Evolutionary conservation across 2,797 vertebrate genomes (phyloP).

Genomic region (Erethizon dorsatum): DNA sequence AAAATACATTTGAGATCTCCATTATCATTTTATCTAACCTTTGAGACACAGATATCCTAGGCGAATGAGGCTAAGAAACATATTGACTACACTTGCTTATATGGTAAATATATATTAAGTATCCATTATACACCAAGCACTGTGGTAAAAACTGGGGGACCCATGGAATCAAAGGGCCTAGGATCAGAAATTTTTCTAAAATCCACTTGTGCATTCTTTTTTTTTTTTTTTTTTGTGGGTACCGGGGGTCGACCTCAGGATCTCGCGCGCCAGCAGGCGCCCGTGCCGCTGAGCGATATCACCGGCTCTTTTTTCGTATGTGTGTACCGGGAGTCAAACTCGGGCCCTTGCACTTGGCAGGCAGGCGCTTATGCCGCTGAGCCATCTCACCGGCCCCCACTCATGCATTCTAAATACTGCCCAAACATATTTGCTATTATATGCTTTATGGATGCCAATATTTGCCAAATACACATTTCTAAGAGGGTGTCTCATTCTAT

Average conservation of each 20-base stretch:
- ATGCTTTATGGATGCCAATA: neutral
- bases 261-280: too few relatives aligned
- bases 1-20: neutral
- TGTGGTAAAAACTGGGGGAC: neutral
- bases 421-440: neutral
- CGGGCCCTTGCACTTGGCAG: too few relatives aligned
- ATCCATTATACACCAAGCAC: neutral
- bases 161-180: neutral
- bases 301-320: too few relatives aligned
- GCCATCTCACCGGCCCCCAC: too few relatives aligned
- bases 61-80: neutral
- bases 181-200: neutral
- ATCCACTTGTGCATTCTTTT: too few relatives aligned
- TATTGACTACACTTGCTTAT: neutral
- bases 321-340: too few relatives aligned
- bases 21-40: neutral
- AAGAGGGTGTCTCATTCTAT: neutral
- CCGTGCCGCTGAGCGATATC: too few relatives aligned
- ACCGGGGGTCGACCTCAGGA: too few relatives aligned
- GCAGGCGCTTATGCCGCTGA: too few relatives aligned
- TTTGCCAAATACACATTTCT: neutral
- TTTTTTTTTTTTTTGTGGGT: too few relatives aligned
- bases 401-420: neutral
- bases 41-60: neutral
- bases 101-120: neutral